Base-by-base conservation (phyloP, 2,113 vertebrate species). In the Ceyx cyanopectus region DNA sequence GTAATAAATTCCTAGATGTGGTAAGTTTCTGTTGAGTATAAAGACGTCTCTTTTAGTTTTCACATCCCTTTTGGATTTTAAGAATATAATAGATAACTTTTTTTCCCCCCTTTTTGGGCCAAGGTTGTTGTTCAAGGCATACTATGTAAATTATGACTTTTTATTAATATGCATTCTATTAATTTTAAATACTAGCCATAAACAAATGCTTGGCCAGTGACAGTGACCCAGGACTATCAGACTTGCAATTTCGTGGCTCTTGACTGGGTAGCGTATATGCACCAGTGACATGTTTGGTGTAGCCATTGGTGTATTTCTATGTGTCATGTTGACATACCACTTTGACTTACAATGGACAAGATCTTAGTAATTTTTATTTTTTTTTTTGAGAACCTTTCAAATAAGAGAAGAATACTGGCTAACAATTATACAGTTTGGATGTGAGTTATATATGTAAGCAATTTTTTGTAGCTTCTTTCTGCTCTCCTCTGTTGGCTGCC, bases 341-440 rank as follows among this genome's bases (percentile, higher is more conserved):
- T 50, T 9, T 19, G 41, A 41, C 23, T 81, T 85, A 51, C 8
- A 27, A 14, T n/a, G 68, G 78, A 83, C 30, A 82, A 94, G 54
- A 82, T 34, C 18, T 5, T 16, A 58, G 4, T 27, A 61, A 43
- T 12, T 57, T 46, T 16, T 41, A 6, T 3, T 20, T 6, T n/a
- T 23, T 21, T 21, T 50, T 77, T 82, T 60, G 4, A 73, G 17
- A 12, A 34, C 50, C 11, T 92, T 89, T 89, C 54, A 81, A 61
- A 75, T 30, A 81, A 72, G 43, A 88, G 53, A 50, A 72, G 17
- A 63, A 62, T 48, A 81, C 58, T 45, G 51, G 14, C 22, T 90
- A 94, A 95, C 81, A 94, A 57, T 80, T 62, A 22, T 4, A 50
- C 23, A 22, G 34, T 88, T 97, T 58, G 29, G 34, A 76, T 76